These are phyloP conservation scores for Macquaria ambigua DNA, from an alignment of 2,113 vertebrate species.

Conservation along the genomic window DNA sequence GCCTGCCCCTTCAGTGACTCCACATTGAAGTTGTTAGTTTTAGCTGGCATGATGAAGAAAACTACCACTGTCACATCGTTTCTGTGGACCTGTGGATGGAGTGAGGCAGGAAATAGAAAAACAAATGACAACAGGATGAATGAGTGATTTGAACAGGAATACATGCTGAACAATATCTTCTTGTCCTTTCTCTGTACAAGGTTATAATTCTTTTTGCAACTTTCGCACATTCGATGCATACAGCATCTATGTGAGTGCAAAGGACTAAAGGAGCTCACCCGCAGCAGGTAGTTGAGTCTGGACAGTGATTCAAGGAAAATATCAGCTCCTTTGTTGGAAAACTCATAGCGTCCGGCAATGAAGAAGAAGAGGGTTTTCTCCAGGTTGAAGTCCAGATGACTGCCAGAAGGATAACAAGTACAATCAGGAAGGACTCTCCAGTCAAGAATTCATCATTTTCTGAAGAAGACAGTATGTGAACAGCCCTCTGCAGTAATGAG, in stretches of 20 bases:
- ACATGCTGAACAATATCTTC: background rate
- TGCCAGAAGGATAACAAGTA: constrained; percentile 57
- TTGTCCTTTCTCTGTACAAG: background rate
- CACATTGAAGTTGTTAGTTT: constrained; percentile 98
- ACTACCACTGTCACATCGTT: constrained; percentile 93
- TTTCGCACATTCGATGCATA: background rate
- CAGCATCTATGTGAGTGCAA: background rate
- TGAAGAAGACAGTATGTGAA: background rate
- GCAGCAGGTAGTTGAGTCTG: constrained; percentile 94
- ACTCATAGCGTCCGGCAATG: constrained; percentile 97
- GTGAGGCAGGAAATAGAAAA: background rate
- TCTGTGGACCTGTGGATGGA: constrained; percentile 88
- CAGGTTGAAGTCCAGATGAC: constrained; percentile 95
- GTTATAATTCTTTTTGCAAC: background rate
- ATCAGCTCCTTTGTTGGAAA: constrained; percentile 98
- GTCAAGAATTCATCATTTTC: background rate
- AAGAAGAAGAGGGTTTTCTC: constrained; percentile 97
- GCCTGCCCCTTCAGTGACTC: constrained; percentile 98
- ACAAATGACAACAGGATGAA: background rate
- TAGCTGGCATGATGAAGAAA: constrained; percentile 99
- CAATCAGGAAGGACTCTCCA: background rate
- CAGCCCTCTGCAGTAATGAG: background rate
- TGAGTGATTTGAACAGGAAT: background rate
- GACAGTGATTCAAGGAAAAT: constrained; percentile 96
- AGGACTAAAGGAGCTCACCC: constrained; percentile 82